Conservation (phyloP, 1,140 invertebrate species). For the Calephelis virginiensis region DNA sequence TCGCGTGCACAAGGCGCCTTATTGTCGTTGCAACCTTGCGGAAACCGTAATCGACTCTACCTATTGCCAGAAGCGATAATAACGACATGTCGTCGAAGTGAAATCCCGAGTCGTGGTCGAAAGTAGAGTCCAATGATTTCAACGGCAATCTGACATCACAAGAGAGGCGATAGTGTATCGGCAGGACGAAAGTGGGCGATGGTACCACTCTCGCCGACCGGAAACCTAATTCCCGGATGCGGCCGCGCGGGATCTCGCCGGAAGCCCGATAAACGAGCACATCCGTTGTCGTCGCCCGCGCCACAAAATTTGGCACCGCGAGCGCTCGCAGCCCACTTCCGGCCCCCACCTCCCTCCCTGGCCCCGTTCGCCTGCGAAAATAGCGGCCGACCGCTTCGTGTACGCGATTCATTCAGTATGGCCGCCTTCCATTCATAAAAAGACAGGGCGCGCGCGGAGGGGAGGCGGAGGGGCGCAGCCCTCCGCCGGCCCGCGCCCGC, state of each 20-base stretch:
- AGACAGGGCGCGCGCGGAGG: slow-evolving; percentile 76
- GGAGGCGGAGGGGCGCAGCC: slow-evolving; percentile 62
- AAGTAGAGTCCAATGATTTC: slow-evolving; percentile 14
- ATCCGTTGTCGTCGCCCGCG: slow-evolving; percentile 73
- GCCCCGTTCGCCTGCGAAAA: slow-evolving; percentile 70
- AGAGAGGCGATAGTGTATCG: slow-evolving; percentile 31
- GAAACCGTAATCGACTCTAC: slow-evolving; percentile 42
- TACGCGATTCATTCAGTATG: slow-evolving; percentile 85
- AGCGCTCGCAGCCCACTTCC: slow-evolving; percentile 71
- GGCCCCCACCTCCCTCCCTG: slow-evolving; percentile 62
- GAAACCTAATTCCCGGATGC: slow-evolving; percentile 77
- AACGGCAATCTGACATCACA: slow-evolving; percentile 24
- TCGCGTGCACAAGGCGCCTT: slow-evolving; percentile 63
- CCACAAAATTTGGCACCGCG: slow-evolving; percentile 76
- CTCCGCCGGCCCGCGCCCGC: slow-evolving; percentile 76
- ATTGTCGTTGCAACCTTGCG: slow-evolving; percentile 72
- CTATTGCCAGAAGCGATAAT: slow-evolving; percentile 54
- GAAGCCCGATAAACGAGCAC: slow-evolving; percentile 81
- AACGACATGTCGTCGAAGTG: slow-evolving; percentile 34
- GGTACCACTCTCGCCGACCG: slow-evolving; percentile 66
- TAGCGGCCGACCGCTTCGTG: slow-evolving; percentile 75
- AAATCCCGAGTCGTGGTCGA: not conserved
- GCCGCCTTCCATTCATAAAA: slow-evolving; percentile 89
- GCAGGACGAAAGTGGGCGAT: slow-evolving; percentile 69
- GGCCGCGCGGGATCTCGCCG: slow-evolving; percentile 78